Evolutionary conservation across 2,797 vertebrate genomes (phyloP).

Genomic region (Holocentrus rufus): DNA sequence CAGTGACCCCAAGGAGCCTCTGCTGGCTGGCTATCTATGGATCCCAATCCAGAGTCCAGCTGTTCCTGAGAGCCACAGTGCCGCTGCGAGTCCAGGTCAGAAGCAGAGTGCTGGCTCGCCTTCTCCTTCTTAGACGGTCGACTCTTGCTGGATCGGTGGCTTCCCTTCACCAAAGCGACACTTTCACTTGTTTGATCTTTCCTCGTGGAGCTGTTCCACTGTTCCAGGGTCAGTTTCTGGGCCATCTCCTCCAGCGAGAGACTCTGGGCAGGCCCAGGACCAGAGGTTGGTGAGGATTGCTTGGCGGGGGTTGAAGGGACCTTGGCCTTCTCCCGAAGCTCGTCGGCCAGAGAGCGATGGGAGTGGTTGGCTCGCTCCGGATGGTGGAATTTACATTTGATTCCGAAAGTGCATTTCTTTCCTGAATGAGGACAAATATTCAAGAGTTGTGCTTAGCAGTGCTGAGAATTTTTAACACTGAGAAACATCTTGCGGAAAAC

Average conservation of each 20-base stretch:
- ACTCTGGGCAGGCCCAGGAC: conserved; percentile 41
- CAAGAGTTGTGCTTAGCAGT: neutral
- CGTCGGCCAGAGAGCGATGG: conserved; percentile 88
- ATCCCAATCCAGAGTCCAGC: conserved; percentile 82
- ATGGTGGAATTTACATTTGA: conserved; percentile 96
- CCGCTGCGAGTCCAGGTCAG: conserved; percentile 23
- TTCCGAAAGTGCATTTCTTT: conserved; percentile 95
- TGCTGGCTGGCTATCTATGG: conserved; percentile 70
- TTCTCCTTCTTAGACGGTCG: conserved; percentile 61
- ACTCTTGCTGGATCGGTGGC: conserved; percentile 57
- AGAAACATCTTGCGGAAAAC: no score
- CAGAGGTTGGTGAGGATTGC: conserved; percentile 7
- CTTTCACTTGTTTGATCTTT: conserved; percentile 64
- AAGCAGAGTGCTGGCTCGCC: neutral
- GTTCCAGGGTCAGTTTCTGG: conserved; percentile 68
- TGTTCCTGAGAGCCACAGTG: conserved; percentile 62
- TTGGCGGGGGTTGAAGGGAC: conserved; percentile 69
- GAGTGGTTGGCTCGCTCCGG: conserved; percentile 91
- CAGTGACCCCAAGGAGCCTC: conserved; percentile 45
- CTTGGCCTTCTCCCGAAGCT: conserved; percentile 90
- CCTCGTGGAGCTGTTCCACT: conserved; percentile 32
- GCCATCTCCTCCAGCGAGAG: conserved; percentile 72
- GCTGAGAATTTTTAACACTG: no score
- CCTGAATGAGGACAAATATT: conserved; percentile 74
- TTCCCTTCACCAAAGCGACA: conserved; percentile 45